These are phyloP conservation scores for Leucoptera coffeella DNA, from an alignment of 2,888 invertebrate species.

Conservation along the genomic window DNA sequence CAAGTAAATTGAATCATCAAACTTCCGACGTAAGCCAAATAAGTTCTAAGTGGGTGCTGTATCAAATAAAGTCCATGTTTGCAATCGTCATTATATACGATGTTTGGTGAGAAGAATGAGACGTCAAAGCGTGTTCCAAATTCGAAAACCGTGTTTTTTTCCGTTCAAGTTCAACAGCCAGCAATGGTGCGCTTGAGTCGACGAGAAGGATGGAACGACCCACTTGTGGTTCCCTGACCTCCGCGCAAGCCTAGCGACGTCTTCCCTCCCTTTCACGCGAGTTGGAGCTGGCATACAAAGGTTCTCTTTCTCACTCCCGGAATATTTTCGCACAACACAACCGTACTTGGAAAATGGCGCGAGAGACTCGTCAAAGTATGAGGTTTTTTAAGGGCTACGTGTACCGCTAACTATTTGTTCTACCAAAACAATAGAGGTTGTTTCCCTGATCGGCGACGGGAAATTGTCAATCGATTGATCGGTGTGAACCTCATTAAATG, in stretches of 20 bases:
- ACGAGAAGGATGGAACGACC: constrained; percentile 47
- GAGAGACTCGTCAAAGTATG: constrained; percentile 24
- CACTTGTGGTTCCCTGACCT: constrained; percentile 51
- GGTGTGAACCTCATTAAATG: too few relatives aligned
- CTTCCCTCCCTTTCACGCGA: constrained; percentile 16
- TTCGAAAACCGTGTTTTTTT: constrained; percentile 42
- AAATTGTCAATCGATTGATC: too few relatives aligned
- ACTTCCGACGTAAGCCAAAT: too few relatives aligned
- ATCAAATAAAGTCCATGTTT: constrained; percentile 1
- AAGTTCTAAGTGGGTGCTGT: too few relatives aligned
- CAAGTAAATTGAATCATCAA: too few relatives aligned
- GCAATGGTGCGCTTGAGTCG: constrained; percentile 10
- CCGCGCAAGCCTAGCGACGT: constrained; percentile 35
- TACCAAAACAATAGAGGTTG: too few relatives aligned
- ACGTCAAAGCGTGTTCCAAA: constrained; percentile 19
- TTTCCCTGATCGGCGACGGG: too few relatives aligned
- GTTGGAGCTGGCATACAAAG: constrained; percentile 1
- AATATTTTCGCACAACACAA: constrained; percentile 37
- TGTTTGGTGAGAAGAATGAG: constrained; percentile 7
- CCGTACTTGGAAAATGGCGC: constrained; percentile 39
- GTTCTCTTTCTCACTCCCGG: constrained; percentile 36
- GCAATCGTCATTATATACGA: too few relatives aligned
- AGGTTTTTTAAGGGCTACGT: constrained; percentile 17
- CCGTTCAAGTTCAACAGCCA: constrained; percentile 42
- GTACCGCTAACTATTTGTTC: constrained; percentile 8